Evolutionary conservation across 2,113 vertebrate genomes (phyloP), one percentile per base, ranked within the genome.

Genomic region (Ciconia stormi): DNA sequence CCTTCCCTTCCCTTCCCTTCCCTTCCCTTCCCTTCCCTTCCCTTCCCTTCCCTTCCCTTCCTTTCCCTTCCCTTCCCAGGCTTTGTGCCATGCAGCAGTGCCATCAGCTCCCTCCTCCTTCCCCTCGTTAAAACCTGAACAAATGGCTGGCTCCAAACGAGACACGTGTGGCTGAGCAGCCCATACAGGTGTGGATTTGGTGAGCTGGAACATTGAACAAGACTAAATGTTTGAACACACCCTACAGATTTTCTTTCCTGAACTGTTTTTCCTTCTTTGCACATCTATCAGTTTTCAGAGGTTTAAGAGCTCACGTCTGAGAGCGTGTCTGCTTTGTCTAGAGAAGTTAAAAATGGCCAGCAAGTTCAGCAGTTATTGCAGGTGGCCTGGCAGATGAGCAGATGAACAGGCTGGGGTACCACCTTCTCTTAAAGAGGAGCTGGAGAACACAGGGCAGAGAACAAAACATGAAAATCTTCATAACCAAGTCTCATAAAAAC

Each of bases 201-300:
- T 65, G 79, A 62, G 34, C 82, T 88, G 89, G 40, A 92, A 80
- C 49, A 29, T 3, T 53, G 67, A 83, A 36, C 55, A 56, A 61
- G 71, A 38, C 16, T 81, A 38, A 77, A 70, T 46, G 52, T 42
- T 77, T 95, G 46, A 95, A 73, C 46, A 83, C 17, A 20, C 36
- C 7, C 25, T 53, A 61, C 18, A 74, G 63, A 56, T 70, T 92
- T 92, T 66, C 69, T 73, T 90, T 59, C 44, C 63, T 66, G 67
- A 73, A 49, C 58, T 56, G 26, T n/a, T 96, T 94, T 90, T 86
- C 76, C 59, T 38, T 80, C 71, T 86, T 62, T 77, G 80, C 67
- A 62, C 17, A 47, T 50, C 63, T 77, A 42, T 83, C 59, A 6
- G 50, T 50, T 94, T 89, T 67, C 83, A 29, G 1, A 89, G 50